Evolutionary conservation across 2,113 vertebrate species (phyloP).

Genomic region (Ptilorrhoa leucosticta): DNA sequence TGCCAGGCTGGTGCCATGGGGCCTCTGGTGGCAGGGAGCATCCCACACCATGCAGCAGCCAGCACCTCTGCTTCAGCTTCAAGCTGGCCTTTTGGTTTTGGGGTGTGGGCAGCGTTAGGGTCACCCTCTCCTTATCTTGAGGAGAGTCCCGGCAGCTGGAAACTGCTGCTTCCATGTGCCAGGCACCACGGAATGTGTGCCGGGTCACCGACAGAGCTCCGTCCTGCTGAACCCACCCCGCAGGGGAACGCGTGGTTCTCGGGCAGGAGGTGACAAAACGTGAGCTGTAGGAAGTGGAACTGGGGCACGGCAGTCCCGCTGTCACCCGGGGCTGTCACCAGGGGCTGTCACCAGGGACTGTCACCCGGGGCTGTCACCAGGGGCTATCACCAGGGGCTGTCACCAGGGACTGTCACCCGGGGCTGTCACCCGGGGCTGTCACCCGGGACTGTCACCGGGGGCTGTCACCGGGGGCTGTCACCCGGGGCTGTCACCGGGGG

Average conservation of each 20-base stretch:
- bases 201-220: accelerated
- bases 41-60: accelerated
- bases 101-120: accelerated
- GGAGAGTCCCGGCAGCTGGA: accelerated
- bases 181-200: accelerated
- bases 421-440: neutral
- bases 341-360: neutral
- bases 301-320: conserved; percentile 26
- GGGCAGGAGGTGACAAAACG: neutral
- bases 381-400: neutral
- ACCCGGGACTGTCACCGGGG: neutral
- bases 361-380: neutral
- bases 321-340: neutral
- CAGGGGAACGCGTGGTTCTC: accelerated
- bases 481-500: neutral
- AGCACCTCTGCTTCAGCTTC: neutral
- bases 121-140: accelerated
- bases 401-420: neutral
- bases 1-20: neutral
- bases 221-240: accelerated
- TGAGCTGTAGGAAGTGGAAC: conserved; percentile 19
- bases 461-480: neutral
- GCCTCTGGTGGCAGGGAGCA: neutral
- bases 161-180: accelerated
- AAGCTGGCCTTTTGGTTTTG: accelerated